phyloP scores from a whole-genome alignment of 2,888 invertebrate species.

The Aphrophora alni region DNA sequence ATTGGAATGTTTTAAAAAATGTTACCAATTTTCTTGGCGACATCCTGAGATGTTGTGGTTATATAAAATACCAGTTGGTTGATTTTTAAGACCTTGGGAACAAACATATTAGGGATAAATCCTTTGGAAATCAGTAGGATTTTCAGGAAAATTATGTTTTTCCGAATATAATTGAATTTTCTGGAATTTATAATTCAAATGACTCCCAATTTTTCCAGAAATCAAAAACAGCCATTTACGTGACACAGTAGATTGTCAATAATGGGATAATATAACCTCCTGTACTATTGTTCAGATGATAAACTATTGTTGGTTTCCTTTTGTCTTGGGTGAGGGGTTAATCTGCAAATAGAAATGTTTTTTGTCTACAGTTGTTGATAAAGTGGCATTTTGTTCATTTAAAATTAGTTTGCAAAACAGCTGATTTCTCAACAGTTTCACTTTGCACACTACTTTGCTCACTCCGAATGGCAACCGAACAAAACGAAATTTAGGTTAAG shows the following conservation, averaged over 20 bases:
- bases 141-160: constrained; percentile 15
- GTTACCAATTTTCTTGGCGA: no score
- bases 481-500: no score
- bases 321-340: constrained; percentile 2
- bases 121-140: background rate
- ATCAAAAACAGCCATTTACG: constrained; percentile 11
- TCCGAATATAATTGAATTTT: constrained; percentile 16
- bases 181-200: constrained; percentile 10
- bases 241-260: constrained; percentile 9
- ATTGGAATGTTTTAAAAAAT: no score
- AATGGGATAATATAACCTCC: background rate
- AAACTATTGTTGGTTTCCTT: constrained; percentile 4
- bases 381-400: no score
- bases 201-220: background rate
- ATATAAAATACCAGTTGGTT: no score
- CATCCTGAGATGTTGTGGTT: no score
- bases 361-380: no score
- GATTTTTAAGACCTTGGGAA: no score
- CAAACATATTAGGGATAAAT: background rate
- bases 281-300: background rate
- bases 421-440: no score
- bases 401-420: no score
- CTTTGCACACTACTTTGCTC: no score
- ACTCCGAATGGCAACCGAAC: no score
- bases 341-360: background rate